These are phyloP conservation scores for Kuschelorhynchus macadamiae DNA, from an alignment of 2,888 invertebrate species.

Conservation along the genomic window DNA sequence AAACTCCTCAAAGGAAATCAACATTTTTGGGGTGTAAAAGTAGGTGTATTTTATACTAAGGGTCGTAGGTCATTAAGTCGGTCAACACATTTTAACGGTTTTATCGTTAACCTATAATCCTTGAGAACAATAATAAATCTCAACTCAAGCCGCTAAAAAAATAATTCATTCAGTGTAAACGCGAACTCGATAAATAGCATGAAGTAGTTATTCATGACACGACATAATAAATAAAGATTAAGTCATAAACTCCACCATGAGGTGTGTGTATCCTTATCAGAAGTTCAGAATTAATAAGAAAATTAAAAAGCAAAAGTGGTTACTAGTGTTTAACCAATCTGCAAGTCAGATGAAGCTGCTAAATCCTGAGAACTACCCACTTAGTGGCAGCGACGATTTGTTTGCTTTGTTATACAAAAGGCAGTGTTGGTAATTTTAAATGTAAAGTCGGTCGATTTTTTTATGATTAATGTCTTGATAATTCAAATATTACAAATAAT, in stretches of 20 bases:
- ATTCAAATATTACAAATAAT: no score
- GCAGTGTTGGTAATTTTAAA: constrained; percentile 21
- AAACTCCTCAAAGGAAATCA: no score
- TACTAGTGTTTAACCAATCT: constrained; percentile 28
- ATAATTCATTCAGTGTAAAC: no score
- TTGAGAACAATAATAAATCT: no score
- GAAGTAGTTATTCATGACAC: background rate
- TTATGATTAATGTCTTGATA: no score
- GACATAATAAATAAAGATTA: constrained; percentile 12
- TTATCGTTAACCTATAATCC: no score
- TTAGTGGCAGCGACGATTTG: constrained; percentile 22
- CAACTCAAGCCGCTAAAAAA: no score
- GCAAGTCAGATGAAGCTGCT: constrained; percentile 27
- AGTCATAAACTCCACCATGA: constrained; percentile 3
- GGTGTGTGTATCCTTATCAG: constrained; percentile 14
- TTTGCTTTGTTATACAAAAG: constrained; percentile 18
- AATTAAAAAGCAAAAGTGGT: constrained; percentile 31
- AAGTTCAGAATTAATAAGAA: constrained; percentile 9
- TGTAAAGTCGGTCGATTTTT: constrained; percentile 22
- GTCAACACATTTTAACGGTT: no score
- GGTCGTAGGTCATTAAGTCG: no score
- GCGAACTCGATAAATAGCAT: no score
- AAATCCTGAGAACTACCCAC: constrained; percentile 16
- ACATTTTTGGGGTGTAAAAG: no score
- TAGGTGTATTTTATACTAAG: no score